These are phyloP conservation scores for Melinaea marsaeus DNA, from an alignment of 2,888 invertebrate species.

Conservation along the genomic window DNA sequence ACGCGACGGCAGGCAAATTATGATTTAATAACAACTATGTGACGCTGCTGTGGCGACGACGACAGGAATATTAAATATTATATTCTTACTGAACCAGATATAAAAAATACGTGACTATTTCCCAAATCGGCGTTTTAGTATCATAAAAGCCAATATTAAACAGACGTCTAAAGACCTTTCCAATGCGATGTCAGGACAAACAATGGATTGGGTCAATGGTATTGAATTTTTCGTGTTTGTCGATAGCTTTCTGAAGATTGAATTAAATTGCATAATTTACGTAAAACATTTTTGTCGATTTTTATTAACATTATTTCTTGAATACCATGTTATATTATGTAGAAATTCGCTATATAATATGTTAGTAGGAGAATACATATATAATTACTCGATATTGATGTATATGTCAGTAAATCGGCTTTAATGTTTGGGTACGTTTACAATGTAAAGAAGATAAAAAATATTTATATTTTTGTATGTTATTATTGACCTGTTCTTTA, in stretches of 20 bases:
- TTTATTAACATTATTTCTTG: not conserved
- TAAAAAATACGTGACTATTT: slow-evolving; percentile 27
- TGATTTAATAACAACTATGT: slow-evolving; percentile 21
- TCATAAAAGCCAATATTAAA: slow-evolving; percentile 25
- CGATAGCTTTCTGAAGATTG: not conserved
- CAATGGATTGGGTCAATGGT: slow-evolving; percentile 15
- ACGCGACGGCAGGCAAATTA: slow-evolving; percentile 16
- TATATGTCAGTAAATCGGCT: too few species aligned
- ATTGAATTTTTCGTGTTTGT: slow-evolving; percentile 17
- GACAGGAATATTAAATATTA: slow-evolving; percentile 21
- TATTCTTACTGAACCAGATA: slow-evolving; percentile 21
- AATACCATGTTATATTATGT: not conserved
- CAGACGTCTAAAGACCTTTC: slow-evolving; percentile 13
- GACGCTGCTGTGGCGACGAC: slow-evolving; percentile 21
- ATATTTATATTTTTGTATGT: too few species aligned
- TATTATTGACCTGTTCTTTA: too few species aligned
- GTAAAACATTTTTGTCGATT: not conserved
- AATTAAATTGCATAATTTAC: not conserved
- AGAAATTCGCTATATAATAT: too few species aligned
- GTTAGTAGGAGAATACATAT: too few species aligned
- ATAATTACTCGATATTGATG: too few species aligned
- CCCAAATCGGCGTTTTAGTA: slow-evolving; percentile 22
- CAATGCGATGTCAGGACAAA: slow-evolving; percentile 20
- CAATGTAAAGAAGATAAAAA: too few species aligned
- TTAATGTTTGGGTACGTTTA: too few species aligned